A percentile compares a stretch with the other conserved stretches of the same genome.
These are phyloP conservation scores for Xanthia togata DNA, from an alignment of 2,888 invertebrate genomes.

Conservation along the genomic window DNA sequence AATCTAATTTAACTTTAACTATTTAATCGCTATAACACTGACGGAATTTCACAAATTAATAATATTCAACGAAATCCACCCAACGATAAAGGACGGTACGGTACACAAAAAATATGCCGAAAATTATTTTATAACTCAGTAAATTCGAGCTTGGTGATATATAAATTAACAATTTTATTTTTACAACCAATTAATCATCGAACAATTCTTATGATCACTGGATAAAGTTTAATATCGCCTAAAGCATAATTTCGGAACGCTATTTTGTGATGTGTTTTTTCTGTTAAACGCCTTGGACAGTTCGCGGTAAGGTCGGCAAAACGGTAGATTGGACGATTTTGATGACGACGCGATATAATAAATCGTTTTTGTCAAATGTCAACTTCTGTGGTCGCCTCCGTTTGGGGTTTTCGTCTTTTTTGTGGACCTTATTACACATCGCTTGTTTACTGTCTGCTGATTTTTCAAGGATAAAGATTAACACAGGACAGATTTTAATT, in stretches of 20 bases:
- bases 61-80: conserved; percentile 60
- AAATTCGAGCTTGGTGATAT: conserved; percentile 86
- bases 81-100: conserved; percentile 66
- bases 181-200: background rate
- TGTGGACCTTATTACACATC: conserved; percentile 50
- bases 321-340: conserved; percentile 89
- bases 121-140: conserved; percentile 86
- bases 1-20: background rate
- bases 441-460: conserved; percentile 58
- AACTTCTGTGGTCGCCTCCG: conserved; percentile 87
- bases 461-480: conserved; percentile 60
- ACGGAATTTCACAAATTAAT: conserved; percentile 29
- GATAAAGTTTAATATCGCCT: conserved; percentile 64
- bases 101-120: conserved; percentile 71
- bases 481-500: conserved; percentile 35
- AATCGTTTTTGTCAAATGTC: conserved; percentile 90
- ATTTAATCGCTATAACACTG: background rate
- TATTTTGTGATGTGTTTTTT: conserved; percentile 68
- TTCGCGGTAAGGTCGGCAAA: conserved; percentile 87
- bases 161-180: conserved; percentile 71
- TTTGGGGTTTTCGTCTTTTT: conserved; percentile 66
- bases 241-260: background rate
- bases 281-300: conserved; percentile 87
- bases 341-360: conserved; percentile 83
- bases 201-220: conserved; percentile 15